phyloP scores from a whole-genome alignment of 2,888 invertebrate genomes.

The Platypus cylindrus region DNA sequence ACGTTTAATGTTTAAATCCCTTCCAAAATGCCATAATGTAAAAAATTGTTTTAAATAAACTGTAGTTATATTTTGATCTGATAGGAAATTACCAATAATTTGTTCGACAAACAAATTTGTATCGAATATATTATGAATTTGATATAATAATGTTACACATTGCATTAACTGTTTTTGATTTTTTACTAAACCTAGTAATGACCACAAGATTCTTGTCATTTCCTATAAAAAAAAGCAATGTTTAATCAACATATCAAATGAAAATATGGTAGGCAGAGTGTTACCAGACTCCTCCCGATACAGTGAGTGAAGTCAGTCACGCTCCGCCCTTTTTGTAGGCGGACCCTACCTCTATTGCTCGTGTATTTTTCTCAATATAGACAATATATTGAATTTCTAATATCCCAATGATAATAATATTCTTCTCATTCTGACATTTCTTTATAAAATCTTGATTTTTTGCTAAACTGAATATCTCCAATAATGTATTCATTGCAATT shows the following conservation, averaged over 20 bases:
- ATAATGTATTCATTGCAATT: constrained; percentile 54
- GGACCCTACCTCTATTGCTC: constrained; percentile 53
- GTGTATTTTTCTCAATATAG: constrained; percentile 53
- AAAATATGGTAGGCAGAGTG: too few species aligned
- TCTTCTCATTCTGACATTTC: constrained; percentile 40
- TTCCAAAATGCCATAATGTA: constrained; percentile 63
- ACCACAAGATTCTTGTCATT: constrained; percentile 59
- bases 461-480: constrained; percentile 56
- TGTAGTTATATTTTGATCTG: constrained; percentile 37
- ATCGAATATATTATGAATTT: constrained; percentile 59
- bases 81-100: constrained; percentile 45
- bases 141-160: constrained; percentile 59
- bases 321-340: too few species aligned
- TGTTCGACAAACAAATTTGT: constrained; percentile 51
- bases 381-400: constrained; percentile 51
- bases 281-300: too few species aligned
- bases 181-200: constrained; percentile 46
- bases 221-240: constrained; percentile 32
- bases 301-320: too few species aligned
- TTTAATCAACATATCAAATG: too few species aligned
- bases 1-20: constrained; percentile 49
- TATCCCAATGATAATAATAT: constrained; percentile 58
- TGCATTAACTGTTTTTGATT: constrained; percentile 44
- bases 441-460: constrained; percentile 35
- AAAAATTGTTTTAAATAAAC: constrained; percentile 52